Evolutionary conservation across 1,140 invertebrate species (phyloP).

Genomic region (Helicoverpa armigera): DNA sequence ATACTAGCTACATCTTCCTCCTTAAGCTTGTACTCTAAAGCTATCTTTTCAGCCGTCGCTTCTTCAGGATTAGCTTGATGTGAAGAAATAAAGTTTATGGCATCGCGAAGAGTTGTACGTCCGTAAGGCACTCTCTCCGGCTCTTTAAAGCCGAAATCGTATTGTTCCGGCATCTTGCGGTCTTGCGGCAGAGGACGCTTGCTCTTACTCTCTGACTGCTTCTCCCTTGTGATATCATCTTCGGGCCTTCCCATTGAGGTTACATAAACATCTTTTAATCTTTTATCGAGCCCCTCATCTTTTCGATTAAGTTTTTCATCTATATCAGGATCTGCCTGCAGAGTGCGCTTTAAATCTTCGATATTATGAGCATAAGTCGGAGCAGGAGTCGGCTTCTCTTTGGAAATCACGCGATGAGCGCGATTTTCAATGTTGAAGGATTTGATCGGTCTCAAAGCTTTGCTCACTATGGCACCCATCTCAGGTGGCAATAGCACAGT

Average conservation of each 20-base stretch:
- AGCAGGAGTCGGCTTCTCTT: slow-evolving; percentile 89
- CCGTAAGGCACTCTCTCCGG: slow-evolving; percentile 85
- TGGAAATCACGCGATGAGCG: slow-evolving; percentile 89
- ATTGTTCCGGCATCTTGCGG: slow-evolving; percentile 63
- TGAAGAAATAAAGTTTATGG: slow-evolving; percentile 88
- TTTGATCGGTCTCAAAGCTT: slow-evolving; percentile 76
- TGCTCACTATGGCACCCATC: slow-evolving; percentile 83
- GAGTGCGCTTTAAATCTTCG: slow-evolving; percentile 88
- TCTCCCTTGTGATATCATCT: slow-evolving; percentile 74
- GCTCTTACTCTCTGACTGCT: slow-evolving; percentile 51
- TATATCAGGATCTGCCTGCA: slow-evolving; percentile 88
- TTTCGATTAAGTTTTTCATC: slow-evolving; percentile 88
- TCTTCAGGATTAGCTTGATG: slow-evolving; percentile 88
- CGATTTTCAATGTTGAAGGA: slow-evolving; percentile 91
- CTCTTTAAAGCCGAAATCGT: slow-evolving; percentile 87
- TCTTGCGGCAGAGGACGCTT: slow-evolving; percentile 71
- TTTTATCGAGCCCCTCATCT: slow-evolving; percentile 86
- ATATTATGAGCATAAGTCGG: slow-evolving; percentile 88
- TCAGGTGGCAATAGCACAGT: slow-evolving; percentile 75
- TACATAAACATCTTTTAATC: slow-evolving; percentile 91
- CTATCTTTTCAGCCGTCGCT: slow-evolving; percentile 87
- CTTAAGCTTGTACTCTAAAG: slow-evolving; percentile 89
- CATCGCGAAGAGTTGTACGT: slow-evolving; percentile 86
- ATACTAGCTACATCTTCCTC: slow-evolving; percentile 85
- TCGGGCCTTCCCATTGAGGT: slow-evolving; percentile 85